Percentiles rank a stretch among this genome's conserved stretches.
Conservation (phyloP, 1,140 invertebrate genomes). For the Lucilia cuprina region DNA sequence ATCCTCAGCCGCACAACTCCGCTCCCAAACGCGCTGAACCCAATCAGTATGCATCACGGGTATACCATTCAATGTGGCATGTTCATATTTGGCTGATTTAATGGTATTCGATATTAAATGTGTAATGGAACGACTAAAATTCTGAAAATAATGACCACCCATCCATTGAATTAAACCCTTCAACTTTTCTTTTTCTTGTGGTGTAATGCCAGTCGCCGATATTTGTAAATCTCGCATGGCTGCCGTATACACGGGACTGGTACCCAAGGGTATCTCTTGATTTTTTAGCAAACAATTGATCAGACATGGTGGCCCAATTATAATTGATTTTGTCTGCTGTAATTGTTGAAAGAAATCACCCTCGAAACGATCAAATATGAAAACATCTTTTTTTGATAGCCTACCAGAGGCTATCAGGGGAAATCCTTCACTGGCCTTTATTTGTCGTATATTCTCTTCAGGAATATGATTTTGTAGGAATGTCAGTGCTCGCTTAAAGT, state of each 20-base stretch:
- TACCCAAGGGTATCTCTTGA: slow-evolving; percentile 76
- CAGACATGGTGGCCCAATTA: slow-evolving; percentile 83
- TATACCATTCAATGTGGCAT: slow-evolving; percentile 74
- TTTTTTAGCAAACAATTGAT: slow-evolving; percentile 75
- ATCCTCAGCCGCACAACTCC: slow-evolving; percentile 67
- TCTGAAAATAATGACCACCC: slow-evolving; percentile 79
- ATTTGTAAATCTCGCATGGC: slow-evolving; percentile 81
- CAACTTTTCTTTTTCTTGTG: slow-evolving; percentile 70
- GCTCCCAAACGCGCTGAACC: slow-evolving; percentile 81
- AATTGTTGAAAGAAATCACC: slow-evolving; percentile 74
- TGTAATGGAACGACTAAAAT: slow-evolving; percentile 76
- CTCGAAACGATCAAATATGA: slow-evolving; percentile 76
- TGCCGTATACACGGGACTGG: slow-evolving; percentile 78
- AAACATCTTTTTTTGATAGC: slow-evolving; percentile 75
- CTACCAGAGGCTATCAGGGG: slow-evolving; percentile 56
- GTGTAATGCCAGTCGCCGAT: slow-evolving; percentile 74
- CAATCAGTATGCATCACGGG: slow-evolving; percentile 81
- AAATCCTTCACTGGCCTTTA: slow-evolving; percentile 53
- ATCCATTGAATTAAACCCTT: slow-evolving; percentile 78
- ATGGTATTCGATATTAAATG: slow-evolving; percentile 83
- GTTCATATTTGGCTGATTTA: slow-evolving; percentile 78
- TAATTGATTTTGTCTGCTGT: slow-evolving; percentile 70
- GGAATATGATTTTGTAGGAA: slow-evolving; percentile 47
- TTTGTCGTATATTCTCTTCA: slow-evolving; percentile 53
- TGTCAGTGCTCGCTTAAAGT: slow-evolving; percentile 43